phyloP scores from a whole-genome alignment of 2,113 vertebrate genomes.

The Bos javanicus region DNA sequence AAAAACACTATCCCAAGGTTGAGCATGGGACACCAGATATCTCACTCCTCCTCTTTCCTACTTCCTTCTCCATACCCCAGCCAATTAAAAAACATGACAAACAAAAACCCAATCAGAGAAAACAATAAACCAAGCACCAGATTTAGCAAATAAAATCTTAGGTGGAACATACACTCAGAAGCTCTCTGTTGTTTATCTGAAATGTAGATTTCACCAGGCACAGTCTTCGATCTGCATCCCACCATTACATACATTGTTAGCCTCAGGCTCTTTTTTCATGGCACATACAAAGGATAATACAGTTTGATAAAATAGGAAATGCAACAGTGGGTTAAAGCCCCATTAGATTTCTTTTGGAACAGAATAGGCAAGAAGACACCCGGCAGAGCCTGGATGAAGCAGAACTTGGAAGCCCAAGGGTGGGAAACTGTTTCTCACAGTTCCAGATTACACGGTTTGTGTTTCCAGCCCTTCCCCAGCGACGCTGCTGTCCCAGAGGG shows the following conservation, averaged over 20 bases:
- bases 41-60: not conserved
- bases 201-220: not conserved
- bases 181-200: not conserved
- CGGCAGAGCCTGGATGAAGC: not conserved
- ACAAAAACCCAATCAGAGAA: not conserved
- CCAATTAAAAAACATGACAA: not conserved
- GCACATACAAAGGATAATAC: not conserved
- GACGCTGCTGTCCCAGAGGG: not conserved
- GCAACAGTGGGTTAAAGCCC: not conserved
- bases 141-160: not conserved
- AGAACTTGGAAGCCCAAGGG: not conserved
- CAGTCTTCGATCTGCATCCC: not conserved
- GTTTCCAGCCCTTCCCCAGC: not conserved
- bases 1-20: not conserved
- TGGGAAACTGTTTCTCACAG: not conserved
- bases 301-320: not conserved
- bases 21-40: not conserved
- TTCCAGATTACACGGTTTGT: not conserved
- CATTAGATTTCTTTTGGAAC: not conserved
- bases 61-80: not conserved
- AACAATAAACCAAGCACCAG: not conserved
- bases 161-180: not conserved
- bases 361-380: not conserved
- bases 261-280: not conserved
- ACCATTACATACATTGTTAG: not conserved